Conservation (phyloP, 2,797 vertebrate species). For the Epinephelus awoara region DNA sequence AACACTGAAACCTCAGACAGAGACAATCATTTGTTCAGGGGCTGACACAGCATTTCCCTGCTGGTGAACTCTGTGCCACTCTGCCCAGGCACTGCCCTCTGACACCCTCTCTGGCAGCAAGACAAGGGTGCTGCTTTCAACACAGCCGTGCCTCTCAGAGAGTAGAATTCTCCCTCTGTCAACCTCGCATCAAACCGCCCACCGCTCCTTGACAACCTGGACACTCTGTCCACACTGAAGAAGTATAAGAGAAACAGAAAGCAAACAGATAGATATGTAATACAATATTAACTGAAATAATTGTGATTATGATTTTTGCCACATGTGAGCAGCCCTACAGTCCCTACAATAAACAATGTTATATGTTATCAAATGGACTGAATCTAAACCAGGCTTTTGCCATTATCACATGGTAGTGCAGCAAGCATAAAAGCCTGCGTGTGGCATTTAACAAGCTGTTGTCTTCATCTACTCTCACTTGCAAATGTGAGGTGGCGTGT, state of each 20-base stretch:
- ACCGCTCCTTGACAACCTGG: slow-evolving; percentile 17
- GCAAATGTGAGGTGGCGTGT: too few species aligned
- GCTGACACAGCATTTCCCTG: slow-evolving; percentile 67
- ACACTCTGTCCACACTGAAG: not conserved
- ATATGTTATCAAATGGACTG: too few species aligned
- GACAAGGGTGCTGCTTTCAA: slow-evolving; percentile 49
- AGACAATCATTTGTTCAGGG: slow-evolving; percentile 51
- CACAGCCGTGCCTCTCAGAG: not conserved
- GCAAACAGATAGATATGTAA: not conserved
- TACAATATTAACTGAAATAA: too few species aligned
- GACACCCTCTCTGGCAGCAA: slow-evolving; percentile 54
- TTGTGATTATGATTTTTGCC: too few species aligned
- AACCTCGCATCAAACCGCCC: slow-evolving; percentile 9
- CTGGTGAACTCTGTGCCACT: slow-evolving; percentile 73
- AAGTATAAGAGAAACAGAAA: slow-evolving; percentile 21
- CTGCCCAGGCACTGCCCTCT: slow-evolving; percentile 62
- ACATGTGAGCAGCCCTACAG: too few species aligned
- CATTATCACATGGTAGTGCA: too few species aligned
- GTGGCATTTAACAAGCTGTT: too few species aligned
- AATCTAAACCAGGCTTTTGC: too few species aligned
- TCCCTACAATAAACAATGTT: too few species aligned
- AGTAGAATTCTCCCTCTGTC: slow-evolving; percentile 39
- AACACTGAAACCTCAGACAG: slow-evolving; percentile 62
- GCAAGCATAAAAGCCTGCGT: too few species aligned
- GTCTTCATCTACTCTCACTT: too few species aligned